phyloP scores from a whole-genome alignment of 2,797 vertebrate species.

The Mus spretus region DNA sequence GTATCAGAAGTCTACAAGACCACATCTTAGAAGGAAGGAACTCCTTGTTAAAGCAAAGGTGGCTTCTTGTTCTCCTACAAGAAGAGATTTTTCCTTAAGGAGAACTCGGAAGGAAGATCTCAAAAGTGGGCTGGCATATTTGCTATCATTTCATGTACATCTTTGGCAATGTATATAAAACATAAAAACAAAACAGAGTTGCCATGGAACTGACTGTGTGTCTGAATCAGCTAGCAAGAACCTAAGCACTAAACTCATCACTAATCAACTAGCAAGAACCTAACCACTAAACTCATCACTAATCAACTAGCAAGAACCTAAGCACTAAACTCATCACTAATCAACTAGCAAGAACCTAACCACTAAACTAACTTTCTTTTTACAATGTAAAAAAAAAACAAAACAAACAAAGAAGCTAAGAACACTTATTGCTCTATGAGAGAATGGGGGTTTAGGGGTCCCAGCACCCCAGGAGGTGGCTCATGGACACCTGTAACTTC shows the following conservation, averaged over 20 bases:
- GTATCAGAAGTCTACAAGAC: slow-evolving; percentile 11
- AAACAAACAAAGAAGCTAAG: background rate
- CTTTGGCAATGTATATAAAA: background rate
- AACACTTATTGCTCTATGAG: background rate
- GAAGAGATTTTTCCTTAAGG: background rate
- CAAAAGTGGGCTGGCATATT: background rate
- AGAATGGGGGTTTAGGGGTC: background rate
- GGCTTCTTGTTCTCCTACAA: slow-evolving; percentile 27
- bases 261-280: slow-evolving; percentile 2
- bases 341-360: too few species aligned
- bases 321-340: background rate
- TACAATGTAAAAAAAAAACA: background rate
- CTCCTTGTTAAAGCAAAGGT: background rate
- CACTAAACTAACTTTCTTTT: slow-evolving; percentile 20
- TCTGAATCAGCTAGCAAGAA: slow-evolving; percentile 1
- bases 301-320: slow-evolving; percentile 9
- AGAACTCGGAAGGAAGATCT: background rate
- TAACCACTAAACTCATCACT: background rate
- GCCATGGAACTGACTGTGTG: background rate
- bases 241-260: background rate
- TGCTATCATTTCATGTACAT: background rate
- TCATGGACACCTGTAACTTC: background rate
- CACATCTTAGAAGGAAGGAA: background rate
- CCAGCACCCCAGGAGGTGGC: background rate
- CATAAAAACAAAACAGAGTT: background rate